These are phyloP conservation scores for Lycophotia porphyrea DNA, from an alignment of 2,888 invertebrate species.

Conservation along the genomic window DNA sequence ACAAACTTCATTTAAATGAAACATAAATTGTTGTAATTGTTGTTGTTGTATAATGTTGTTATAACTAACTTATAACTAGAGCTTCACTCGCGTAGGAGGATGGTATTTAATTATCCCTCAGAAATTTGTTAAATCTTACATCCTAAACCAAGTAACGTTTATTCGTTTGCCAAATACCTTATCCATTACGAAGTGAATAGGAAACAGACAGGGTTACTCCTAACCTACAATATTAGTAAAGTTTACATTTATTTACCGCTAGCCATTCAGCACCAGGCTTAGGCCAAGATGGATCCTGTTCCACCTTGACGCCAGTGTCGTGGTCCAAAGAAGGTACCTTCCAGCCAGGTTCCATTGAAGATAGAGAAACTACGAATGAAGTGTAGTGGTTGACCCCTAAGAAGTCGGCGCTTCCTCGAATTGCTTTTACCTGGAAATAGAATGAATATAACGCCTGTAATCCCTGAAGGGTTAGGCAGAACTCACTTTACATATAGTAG, in stretches of 20 bases:
- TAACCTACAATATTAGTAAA: not conserved
- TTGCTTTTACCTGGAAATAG: constrained; percentile 75
- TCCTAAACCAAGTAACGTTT: not conserved
- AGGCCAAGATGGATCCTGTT: constrained; percentile 83
- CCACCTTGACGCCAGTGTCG: constrained; percentile 80
- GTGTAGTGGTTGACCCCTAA: constrained; percentile 91
- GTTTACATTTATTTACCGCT: constrained; percentile 72
- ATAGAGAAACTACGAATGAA: constrained; percentile 82
- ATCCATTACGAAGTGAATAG: not conserved
- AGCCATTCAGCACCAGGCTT: constrained; percentile 83
- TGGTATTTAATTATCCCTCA: not conserved
- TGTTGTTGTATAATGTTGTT: no score
- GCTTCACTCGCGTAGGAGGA: not conserved
- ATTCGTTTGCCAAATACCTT: not conserved
- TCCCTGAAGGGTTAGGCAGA: not conserved
- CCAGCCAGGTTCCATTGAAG: constrained; percentile 76
- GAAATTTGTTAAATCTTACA: not conserved
- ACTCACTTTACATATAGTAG: not conserved
- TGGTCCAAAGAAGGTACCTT: constrained; percentile 80
- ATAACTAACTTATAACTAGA: not conserved
- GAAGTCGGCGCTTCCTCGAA: constrained; percentile 89
- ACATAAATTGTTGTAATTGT: not conserved
- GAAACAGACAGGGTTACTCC: not conserved
- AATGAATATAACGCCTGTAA: not conserved
- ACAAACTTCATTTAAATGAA: not conserved